Base-by-base conservation (phyloP, 2,797 vertebrate genomes). In the Danio jaintianensis region DNA sequence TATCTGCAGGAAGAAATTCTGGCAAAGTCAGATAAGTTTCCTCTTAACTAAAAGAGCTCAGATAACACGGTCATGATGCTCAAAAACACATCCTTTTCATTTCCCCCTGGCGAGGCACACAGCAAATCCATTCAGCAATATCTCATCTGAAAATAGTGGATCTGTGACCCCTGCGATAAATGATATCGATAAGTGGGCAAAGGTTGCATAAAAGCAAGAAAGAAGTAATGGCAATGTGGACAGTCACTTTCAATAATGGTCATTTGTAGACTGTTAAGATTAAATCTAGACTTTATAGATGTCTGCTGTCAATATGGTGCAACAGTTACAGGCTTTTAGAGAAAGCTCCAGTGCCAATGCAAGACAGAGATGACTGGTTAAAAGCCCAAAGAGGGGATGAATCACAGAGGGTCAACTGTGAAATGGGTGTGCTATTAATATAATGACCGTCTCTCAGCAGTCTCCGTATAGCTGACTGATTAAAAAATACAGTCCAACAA, bases 211-310 rank as follows among this genome's bases (percentile, higher is more conserved):
- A 59, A 58, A 66, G 75, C 59, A 62, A 67, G 42, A 72, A 43
- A 40, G 45, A 9, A 76, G 58, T 59, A 45, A 61, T 58, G 48
- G 10, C 9, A 52, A 52, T 18, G 38, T 53, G 20, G 40, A 42
- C 11, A 16, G 8, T 78, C 38, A 12, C 10, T 78, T 82, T 82
- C 47, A 85, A 64, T 66, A 18, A 40, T 59, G 16, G 63, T 18
- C 61, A 72, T 85, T 68, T 78, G 12, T 62, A 68, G 59, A 81
- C 52, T 22, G 59, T 83, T 85, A 86, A 63, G 81, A 84, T 71
- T 43, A 20, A 67, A 83, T 70, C 48, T 71, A 48, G 63, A n/a
- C 50, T 48, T 68, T 67, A 50, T 45, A 69, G 47, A 55, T 18
- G 36, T 48, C 69, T 66, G 29, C 58, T 80, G 62, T 79, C 75